These are phyloP conservation scores for Agrotis clavis DNA, from an alignment of 2,888 invertebrate genomes.

Conservation along the genomic window DNA sequence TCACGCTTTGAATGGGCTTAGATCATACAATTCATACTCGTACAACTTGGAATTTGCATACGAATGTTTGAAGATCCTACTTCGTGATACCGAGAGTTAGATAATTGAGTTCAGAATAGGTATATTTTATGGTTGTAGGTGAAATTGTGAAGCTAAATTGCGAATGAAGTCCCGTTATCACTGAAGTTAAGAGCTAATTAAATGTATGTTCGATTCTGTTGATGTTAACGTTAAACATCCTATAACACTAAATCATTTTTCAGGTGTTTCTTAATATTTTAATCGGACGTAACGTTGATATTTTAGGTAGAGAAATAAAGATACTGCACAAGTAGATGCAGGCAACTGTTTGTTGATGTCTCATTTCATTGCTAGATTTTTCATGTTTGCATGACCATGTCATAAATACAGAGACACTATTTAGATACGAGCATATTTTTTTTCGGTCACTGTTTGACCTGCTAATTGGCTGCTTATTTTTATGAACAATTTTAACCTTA, in stretches of 20 bases:
- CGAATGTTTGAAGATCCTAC: constrained; percentile 46
- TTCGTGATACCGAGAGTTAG: constrained; percentile 20
- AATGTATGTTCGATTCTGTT: background rate
- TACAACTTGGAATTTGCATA: constrained; percentile 52
- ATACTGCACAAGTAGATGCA: background rate
- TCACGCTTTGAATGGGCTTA: constrained; percentile 44
- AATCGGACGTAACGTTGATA: background rate
- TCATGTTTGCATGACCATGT: no score
- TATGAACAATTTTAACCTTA: no score
- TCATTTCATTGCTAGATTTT: background rate
- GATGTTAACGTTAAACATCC: background rate
- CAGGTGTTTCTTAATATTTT: background rate
- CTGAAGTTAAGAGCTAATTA: no score
- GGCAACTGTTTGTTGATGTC: background rate
- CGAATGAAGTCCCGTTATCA: background rate
- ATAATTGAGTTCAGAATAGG: constrained; percentile 40
- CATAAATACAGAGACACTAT: no score
- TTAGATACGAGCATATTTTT: no score
- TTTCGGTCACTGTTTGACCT: no score
- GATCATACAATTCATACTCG: constrained; percentile 37
- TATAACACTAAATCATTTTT: background rate
- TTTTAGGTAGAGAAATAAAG: background rate
- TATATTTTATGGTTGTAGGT: background rate
- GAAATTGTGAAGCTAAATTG: constrained; percentile 20
- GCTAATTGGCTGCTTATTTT: no score